Evolutionary conservation across 2,888 invertebrate genomes (phyloP).

Genomic region (Phytoseiulus persimilis): DNA sequence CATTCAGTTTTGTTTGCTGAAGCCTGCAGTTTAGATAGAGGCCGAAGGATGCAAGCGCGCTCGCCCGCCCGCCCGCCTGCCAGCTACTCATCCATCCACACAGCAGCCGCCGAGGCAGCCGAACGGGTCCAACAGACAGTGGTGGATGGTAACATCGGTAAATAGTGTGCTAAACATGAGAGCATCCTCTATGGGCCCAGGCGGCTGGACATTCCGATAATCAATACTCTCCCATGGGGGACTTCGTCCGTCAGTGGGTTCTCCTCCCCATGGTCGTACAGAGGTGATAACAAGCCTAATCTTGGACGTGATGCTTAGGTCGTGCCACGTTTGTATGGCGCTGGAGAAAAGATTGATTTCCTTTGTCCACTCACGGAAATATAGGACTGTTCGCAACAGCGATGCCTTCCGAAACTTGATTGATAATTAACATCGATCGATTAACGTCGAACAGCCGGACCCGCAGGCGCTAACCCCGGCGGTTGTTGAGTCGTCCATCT

Average conservation of each 20-base stretch:
- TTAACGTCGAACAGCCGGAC: no score
- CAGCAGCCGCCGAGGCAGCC: background rate
- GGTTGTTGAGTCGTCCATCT: no score
- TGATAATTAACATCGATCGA: no score
- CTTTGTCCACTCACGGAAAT: background rate
- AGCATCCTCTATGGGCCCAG: background rate
- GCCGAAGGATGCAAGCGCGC: no score
- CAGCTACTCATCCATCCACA: background rate
- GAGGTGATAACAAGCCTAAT: background rate
- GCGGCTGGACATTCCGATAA: background rate
- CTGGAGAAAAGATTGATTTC: background rate
- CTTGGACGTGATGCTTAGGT: background rate
- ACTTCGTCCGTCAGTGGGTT: background rate
- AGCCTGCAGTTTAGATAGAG: no score
- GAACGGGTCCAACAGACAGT: background rate
- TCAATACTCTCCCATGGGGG: background rate
- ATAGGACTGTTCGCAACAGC: background rate
- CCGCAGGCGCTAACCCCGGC: no score
- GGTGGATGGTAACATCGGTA: background rate
- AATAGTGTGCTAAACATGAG: background rate
- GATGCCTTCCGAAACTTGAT: no score
- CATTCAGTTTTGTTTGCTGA: no score
- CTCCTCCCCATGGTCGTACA: background rate
- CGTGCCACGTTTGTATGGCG: background rate
- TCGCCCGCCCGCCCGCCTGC: no score